Base-by-base conservation (phyloP, 2,888 invertebrate genomes). In the Teleiodes luculella region DNA sequence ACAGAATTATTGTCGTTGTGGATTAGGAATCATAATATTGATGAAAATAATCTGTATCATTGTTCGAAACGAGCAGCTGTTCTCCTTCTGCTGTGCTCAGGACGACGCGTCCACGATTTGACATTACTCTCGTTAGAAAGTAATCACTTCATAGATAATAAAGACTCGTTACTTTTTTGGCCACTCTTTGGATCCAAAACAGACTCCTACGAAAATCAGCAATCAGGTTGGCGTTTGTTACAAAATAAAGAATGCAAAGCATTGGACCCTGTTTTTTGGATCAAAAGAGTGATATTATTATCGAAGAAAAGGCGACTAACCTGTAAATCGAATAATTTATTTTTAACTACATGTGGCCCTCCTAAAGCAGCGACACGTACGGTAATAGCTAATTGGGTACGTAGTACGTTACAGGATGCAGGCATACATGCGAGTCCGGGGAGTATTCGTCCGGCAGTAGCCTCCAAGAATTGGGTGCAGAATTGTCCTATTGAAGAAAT, bases 31-130 rank as follows among this genome's bases (percentile, higher is more conserved):
- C 36, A 55, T 47, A 35, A 10, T 3, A 1, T 24, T 14, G 43
- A 10, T 52, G 36, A 3, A 0, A 13, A 16, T 8, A 39, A 16
- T 53, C 16, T 60, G 33, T 56, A 37, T 47, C 39, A 56, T 39
- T 35, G 51, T 13, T 57, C 53, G n/a, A 53, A 52, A 30, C 55
- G 54, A 14, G 47, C 57, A 8, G 59, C 57, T 8, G 35, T 52
- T 7, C 14, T 58, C n/a, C 51, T 65, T 5, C 36, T 60, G 33
- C 31, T 63, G 5, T 53, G 52, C 45, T 60, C 60, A n/a, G 61
- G 63, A 4, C 52, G 60, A 3, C 45, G 60, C 14, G 47, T 63
- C 7, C 61, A 63, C 20, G 61, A 63, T 16, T 37, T 59, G 5
- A 61, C 60, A n/a, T 41, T 61, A 14, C 8, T 39, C 6, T 3